These are phyloP conservation scores for Liopterus haemorrhoidalis DNA, from an alignment of 2,888 invertebrate species.

Conservation along the genomic window DNA sequence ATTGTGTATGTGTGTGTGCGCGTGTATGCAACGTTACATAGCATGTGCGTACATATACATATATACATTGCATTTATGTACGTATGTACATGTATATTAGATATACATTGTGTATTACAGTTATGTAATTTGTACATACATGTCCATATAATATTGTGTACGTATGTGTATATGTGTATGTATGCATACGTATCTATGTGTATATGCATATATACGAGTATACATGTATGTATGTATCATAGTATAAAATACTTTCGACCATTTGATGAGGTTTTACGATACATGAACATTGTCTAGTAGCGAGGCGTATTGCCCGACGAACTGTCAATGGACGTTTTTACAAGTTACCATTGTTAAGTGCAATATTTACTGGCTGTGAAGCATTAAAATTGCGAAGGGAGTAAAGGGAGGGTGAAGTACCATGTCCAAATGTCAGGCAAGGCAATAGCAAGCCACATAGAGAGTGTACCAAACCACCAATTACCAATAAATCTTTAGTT, in stretches of 20 bases:
- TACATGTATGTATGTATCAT: not conserved
- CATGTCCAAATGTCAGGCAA: too few species aligned
- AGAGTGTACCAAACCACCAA: too few species aligned
- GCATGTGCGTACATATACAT: not conserved
- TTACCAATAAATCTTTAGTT: too few species aligned
- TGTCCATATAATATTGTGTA: not conserved
- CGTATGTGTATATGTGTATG: not conserved
- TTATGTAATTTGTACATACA: not conserved
- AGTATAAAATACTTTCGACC: conserved; percentile 4
- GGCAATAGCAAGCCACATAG: too few species aligned
- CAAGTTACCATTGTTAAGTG: conserved; percentile 23
- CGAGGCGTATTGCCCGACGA: not conserved
- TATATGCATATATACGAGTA: not conserved
- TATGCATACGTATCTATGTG: conserved; percentile 1
- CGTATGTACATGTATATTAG: too few species aligned
- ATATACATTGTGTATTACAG: too few species aligned
- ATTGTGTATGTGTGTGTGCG: not conserved
- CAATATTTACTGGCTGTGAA: conserved; percentile 22
- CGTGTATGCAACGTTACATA: not conserved
- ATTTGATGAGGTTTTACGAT: not conserved
- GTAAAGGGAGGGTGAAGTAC: too few species aligned
- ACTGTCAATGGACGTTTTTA: conserved; percentile 3
- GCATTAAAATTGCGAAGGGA: too few species aligned
- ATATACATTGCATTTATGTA: not conserved
- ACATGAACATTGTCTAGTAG: not conserved